A percentile compares a stretch with the other conserved stretches of the same genome.
Conservation (phyloP, 2,797 vertebrate genomes). For the Anabas testudineus region DNA sequence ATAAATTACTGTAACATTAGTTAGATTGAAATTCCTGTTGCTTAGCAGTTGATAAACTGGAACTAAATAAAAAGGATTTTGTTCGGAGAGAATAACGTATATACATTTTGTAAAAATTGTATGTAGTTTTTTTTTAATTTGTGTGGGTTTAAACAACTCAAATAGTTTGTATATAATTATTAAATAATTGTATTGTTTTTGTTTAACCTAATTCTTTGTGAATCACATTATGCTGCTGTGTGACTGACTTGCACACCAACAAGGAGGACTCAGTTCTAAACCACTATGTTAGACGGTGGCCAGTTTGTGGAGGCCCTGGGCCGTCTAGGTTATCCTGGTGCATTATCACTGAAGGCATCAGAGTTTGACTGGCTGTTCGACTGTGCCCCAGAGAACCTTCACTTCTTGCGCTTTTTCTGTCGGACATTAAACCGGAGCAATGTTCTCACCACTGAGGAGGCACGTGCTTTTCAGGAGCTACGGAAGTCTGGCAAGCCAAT, state of each 20-base stretch:
- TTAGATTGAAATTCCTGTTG: no score
- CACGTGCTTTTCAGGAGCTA: constrained; percentile 82
- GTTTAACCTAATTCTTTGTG: constrained; percentile 20
- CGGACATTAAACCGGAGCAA: constrained; percentile 83
- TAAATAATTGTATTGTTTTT: constrained; percentile 5
- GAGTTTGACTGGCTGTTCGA: constrained; percentile 98
- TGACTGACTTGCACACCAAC: constrained; percentile 31
- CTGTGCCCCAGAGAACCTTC: constrained; percentile 83
- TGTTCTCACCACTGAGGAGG: constrained; percentile 85
- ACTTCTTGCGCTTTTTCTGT: constrained; percentile 92
- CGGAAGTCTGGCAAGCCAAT: constrained; percentile 83
- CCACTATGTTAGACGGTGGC: constrained; percentile 88
- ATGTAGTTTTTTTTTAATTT: no score
- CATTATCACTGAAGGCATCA: constrained; percentile 85
- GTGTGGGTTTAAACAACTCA: no score
- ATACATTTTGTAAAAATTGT: no score
- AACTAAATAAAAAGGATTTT: no score
- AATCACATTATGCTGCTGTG: constrained; percentile 29
- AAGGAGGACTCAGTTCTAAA: constrained; percentile 17
- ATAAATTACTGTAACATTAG: no score
- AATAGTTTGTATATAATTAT: no score
- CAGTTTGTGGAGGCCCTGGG: constrained; percentile 91
- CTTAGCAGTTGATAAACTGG: no score
- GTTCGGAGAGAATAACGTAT: background rate
- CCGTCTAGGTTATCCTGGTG: constrained; percentile 88